Base-by-base conservation (phyloP, 2,888 invertebrate genomes). In the Ommatoiulus sabulosus region DNA sequence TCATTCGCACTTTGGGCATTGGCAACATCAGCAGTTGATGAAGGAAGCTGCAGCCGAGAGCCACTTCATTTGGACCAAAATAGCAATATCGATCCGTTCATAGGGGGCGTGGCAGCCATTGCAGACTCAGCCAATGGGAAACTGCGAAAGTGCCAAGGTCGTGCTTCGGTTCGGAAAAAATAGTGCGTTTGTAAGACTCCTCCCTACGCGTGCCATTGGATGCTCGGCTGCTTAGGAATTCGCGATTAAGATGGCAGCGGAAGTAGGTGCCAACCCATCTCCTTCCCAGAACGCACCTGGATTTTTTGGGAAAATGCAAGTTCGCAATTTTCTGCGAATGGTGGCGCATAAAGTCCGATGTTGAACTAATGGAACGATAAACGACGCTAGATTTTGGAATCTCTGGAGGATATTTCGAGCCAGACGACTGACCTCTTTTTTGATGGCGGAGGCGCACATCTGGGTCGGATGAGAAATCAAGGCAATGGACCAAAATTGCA, bases 1-100 rank as follows among this genome's bases (percentile, higher is more conserved):
- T 80, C 80, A 80, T 80, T 80, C 35, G 24, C 80, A 80, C 80
- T 80, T 2, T 24, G n/a, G n/a, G 72, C 72, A 72, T 20, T 20
- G 24, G 12, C 80, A 80, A 35, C 80, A 80, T 80, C 80, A 20
- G 24, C 72, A 80, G 80, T 80, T 80, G 80, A 80, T 80, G 80
- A 80, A 35, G 80, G 80, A 80, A 35, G 80, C 80, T 80, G 80
- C 4, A 80, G 24, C 80, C 80, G 80, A 80, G 80, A 80, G 20
- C 80, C 80, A 80, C 80, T 80, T 80, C 24, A 80, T 80, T 80
- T 80, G 80, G 80, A 35, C 80, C 80, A 80, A 80, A 80, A 80
- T 80, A 80, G 35, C 8, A 80, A 80, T 35, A 80, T 80, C 80
- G 80, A 80, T 80, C 80, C 10, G 80, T 12, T 1, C 35, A 12